These are phyloP conservation scores for Silurus asotus DNA, from an alignment of 2,113 vertebrate genomes.

Conservation along the genomic window DNA sequence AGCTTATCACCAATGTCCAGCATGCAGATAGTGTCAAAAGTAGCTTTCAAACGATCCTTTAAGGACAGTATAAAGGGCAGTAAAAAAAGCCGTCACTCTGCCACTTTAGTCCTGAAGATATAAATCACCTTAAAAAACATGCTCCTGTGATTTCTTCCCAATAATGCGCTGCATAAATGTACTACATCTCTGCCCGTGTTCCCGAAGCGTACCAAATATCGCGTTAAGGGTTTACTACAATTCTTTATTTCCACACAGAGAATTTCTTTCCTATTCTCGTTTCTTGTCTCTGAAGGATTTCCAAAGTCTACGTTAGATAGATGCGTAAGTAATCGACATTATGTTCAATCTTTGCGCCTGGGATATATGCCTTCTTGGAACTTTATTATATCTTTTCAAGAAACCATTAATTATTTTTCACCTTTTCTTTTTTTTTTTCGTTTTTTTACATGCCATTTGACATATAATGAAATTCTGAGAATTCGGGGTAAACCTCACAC, in stretches of 20 bases:
- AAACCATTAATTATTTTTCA: conserved; percentile 10
- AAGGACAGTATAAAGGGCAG: conserved; percentile 19
- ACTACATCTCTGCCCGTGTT: not conserved
- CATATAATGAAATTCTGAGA: conserved; percentile 2
- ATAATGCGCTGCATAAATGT: not conserved
- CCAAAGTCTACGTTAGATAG: not conserved
- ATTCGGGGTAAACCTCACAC: conserved; percentile 8
- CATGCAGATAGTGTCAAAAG: conserved; percentile 33
- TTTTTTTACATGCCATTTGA: conserved; percentile 8
- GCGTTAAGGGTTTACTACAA: not conserved
- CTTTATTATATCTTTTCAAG: not conserved
- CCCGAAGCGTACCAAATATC: not conserved
- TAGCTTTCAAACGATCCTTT: conserved; percentile 23
- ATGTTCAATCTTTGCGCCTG: conserved; percentile 12
- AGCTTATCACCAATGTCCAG: conserved; percentile 40
- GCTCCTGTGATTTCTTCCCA: not conserved
- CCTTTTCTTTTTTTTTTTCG: not conserved
- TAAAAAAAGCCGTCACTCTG: not conserved
- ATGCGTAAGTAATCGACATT: conserved; percentile 24
- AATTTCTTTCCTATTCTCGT: not conserved
- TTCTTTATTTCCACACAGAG: not conserved
- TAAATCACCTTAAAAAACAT: not conserved
- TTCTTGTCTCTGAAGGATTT: conserved; percentile 4
- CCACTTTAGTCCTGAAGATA: not conserved
- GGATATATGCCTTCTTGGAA: not conserved